Base-by-base conservation (phyloP, 2,113 vertebrate genomes). In the Cricetomys ansorgei region DNA sequence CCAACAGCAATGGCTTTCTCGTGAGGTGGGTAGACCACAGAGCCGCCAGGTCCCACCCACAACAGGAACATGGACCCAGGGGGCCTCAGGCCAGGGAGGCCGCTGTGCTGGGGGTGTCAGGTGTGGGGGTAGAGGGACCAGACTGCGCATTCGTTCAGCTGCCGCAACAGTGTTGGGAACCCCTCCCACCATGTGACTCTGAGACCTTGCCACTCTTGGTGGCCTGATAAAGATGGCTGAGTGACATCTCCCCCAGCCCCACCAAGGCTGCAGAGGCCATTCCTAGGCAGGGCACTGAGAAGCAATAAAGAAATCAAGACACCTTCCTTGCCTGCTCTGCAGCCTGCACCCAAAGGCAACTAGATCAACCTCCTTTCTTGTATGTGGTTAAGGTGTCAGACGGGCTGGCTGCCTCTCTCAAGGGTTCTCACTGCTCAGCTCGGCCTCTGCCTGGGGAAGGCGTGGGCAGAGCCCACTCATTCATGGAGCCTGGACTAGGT, bases 381-480 rank as follows among this genome's bases (percentile, higher is more conserved):
- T 75, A 53, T 97, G 98, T 97, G 96, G 98, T 97, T 70, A 62
- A 98, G 97, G 97, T 98, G 97, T 97, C 96, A 97, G 96, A 97
- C 96, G 0, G 50, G 88, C 48, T n/a, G 29, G 11, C 59, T 90
- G 88, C 73, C 76, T 92, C 77, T 92, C 77, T 94, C 80, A 1
- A 19, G 34, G 92, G 89, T 94, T 94, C 92, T 95, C 69, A 83
- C 57, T 23, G 57, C 43, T 87, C 53, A 23, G 88, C 84, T 34
- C 8, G 69, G 92, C 93, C 93, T 92, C 48, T 65, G 75, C 62
- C 53, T 37, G 37, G 57, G 90, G 92, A 88, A 70, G 43, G 9
- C 0, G 17, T 59, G 76, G 75, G 92, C 59, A 62, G 70, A 72
- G 88, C 59, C 45, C 7, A 2, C n/a, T 88, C 93, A 37, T 31